Base-by-base conservation (phyloP, 2,113 vertebrate species). In the Myotis brandtii region DNA sequence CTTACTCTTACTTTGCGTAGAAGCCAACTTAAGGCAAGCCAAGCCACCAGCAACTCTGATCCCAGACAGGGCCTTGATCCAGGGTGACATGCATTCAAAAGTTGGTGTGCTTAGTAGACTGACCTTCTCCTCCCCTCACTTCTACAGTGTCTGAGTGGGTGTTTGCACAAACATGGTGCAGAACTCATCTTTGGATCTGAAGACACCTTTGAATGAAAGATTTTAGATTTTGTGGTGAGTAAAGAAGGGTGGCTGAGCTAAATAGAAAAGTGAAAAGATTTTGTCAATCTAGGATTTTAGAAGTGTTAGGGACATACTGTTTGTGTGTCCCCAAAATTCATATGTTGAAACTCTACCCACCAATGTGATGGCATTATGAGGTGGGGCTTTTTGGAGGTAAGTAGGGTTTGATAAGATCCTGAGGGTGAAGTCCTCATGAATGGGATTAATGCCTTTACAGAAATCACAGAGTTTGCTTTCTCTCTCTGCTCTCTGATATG, bases 31-130 rank as follows among this genome's bases (percentile, higher is more conserved):
- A 3, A 1, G 7, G 62, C 27, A 83, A 75, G 4, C 3, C 48
- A 67, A 32, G 9, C 2, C 21, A 25, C 40, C 0, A 25, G 5
- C 0, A 62, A 0, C 3, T 11, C 21, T 34, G n/a, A 40, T 25
- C 9, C 34, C 17, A 32, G 17, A 5, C 9, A 32, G 16, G 40
- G 7, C 2, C 23, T 43, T 50, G 16, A 46, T 9, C 48, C 8
- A 17, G 20, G 3, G 17, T 1, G 23, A 52, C 7, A 18, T 14
- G 23, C 6, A 3, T 25, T 50, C 20, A 27, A 27, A 67, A 43
- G 3, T 32, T 17, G 16, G 14, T n/a, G 14, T 27, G 30, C 9
- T 21, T 37, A 69, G 30, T 11, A 8, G 54, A 43, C 9, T 32
- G 64, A 40, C 4, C 5, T 37, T 75, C 37, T n/a, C 43, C 7